Percentiles rank a stretch among this genome's conserved stretches.
Evolutionary conservation across 2,113 vertebrate species (phyloP).

Genomic region (Thalassoma bifasciatum): DNA sequence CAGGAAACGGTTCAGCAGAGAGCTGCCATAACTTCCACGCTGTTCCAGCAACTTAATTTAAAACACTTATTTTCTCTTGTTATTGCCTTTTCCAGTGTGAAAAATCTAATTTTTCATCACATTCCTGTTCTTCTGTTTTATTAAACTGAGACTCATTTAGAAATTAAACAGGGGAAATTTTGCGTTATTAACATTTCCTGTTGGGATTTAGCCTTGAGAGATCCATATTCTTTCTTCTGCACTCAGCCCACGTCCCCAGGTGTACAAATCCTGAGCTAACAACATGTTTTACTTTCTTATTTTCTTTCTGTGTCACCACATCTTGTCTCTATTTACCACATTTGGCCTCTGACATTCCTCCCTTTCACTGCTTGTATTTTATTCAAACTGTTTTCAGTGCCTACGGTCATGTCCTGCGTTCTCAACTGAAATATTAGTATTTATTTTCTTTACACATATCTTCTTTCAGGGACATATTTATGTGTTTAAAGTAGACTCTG

Average conservation of each 20-base stretch:
- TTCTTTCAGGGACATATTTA: background rate
- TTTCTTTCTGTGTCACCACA: background rate
- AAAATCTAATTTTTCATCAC: conserved; percentile 20
- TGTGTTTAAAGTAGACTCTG: background rate
- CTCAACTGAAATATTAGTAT: background rate
- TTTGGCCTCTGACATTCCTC: background rate
- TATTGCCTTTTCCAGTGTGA: conserved; percentile 55
- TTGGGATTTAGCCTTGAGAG: conserved; percentile 39
- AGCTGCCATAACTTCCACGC: conserved; percentile 13
- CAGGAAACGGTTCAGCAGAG: conserved; percentile 18
- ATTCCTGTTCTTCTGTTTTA: conserved; percentile 27
- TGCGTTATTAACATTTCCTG: conserved; percentile 41
- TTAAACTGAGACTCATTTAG: conserved; percentile 37
- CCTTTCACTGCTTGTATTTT: background rate
- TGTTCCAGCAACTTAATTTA: conserved; percentile 56
- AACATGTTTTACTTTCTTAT: background rate
- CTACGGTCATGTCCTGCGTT: background rate
- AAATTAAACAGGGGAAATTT: conserved; percentile 53
- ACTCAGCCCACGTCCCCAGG: background rate
- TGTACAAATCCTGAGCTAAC: conserved; percentile 8
- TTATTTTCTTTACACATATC: background rate
- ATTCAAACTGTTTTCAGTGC: background rate
- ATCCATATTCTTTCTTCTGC: conserved; percentile 2
- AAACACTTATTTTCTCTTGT: conserved; percentile 64
- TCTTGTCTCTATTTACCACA: background rate